phyloP scores from a whole-genome alignment of 2,888 invertebrate genomes.

The Brachylomia viminalis region DNA sequence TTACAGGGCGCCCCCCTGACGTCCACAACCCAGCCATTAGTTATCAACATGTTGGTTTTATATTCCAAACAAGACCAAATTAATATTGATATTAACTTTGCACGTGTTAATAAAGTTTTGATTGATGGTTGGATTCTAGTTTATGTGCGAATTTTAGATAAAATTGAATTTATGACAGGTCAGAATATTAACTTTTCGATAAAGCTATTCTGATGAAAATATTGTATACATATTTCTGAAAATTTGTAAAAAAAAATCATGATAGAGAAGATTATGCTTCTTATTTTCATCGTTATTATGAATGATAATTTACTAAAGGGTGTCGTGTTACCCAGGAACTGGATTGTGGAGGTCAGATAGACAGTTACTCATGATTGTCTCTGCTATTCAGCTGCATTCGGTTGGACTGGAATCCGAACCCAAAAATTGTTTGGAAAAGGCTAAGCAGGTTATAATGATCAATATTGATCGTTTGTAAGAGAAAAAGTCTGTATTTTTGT shows the following conservation, averaged over 20 bases:
- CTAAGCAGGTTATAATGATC: neutral
- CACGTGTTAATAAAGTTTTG: conserved; percentile 39
- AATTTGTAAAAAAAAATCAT: neutral
- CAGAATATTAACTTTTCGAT: neutral
- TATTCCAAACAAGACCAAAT: conserved; percentile 10
- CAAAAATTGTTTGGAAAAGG: neutral
- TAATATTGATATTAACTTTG: conserved; percentile 18
- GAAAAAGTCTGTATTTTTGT: neutral
- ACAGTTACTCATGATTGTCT: neutral
- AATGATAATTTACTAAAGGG: neutral
- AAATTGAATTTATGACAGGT: neutral
- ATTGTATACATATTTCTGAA: neutral
- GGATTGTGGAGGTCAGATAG: neutral
- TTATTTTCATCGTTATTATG: neutral
- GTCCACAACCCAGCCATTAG: neutral
- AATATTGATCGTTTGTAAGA: neutral
- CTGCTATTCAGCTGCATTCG: too few relatives aligned
- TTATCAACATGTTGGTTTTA: neutral
- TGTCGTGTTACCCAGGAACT: neutral
- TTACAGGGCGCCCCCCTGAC: too few relatives aligned
- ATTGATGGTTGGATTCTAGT: conserved; percentile 21
- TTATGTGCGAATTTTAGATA: conserved; percentile 7
- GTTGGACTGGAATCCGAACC: too few relatives aligned
- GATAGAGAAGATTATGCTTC: neutral
- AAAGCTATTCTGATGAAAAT: neutral